Evolutionary conservation across 2,888 invertebrate genomes (phyloP), one percentile per base, ranked within the genome.

Genomic region (Oligia latruncula): DNA sequence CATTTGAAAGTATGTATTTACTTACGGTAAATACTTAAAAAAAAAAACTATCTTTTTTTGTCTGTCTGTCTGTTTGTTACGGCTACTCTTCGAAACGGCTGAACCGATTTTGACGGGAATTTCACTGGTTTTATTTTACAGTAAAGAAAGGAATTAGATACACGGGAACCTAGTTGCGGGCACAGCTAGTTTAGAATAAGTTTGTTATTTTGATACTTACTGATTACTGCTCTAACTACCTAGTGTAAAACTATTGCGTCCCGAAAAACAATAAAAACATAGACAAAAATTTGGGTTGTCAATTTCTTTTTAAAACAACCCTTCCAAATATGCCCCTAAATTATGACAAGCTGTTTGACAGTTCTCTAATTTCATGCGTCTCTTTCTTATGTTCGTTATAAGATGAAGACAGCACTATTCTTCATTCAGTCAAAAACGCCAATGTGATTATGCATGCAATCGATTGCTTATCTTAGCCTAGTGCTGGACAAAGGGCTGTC

Each of bases 401-500:
- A 46, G 17, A 55, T 29, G 6, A 70, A 60, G 43, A 43, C 43
- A 23, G 43, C 29, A 17, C 2, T 2, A 75, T 72, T 72, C 43
- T 20, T 40, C 64, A 8, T 15, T 60, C 15, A 35, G 29, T 9
- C 62, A 29, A 62, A 3, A 55, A 15, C 20, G 15, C 23, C 46
- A 23, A 67, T 67, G 1, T 43, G 8, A 55, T 62, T 29, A 65
- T 17, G 6, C 11, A 46, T 9, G 5, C 6, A 49, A 64, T 29
- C 6, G 15, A 62, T 23, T 43, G n/a, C 15, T 68, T 60, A 67
- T 62, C 35, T 46, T 23, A 81, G 9, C 52, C n/a, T n/a, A 71
- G 23, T 66, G 52, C 17, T 62, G 15, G 46, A 46, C 20, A 82
- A 71, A 83, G 15, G 29, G 4, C 29, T 23, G 23, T 65, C 6